These are phyloP conservation scores for human (Homo sapiens) DNA, from an alignment of 2,113 vertebrate genomes.

Conservation along the genomic window GRCh38 chr5:82682001-82682500, in stretches of 20 bases:
- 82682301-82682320: not conserved
- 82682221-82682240: not conserved
- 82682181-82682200: not conserved
- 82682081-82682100: not conserved
- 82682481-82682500: not conserved
- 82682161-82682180: not conserved
- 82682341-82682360: not conserved
- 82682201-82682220: not conserved
- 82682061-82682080: not conserved
- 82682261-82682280: not conserved
- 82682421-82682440: not conserved
- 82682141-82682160: not conserved
- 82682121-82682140: not conserved
- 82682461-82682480: not conserved
- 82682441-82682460: no score
- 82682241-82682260: not conserved
- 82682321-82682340: not conserved
- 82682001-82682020: not conserved
- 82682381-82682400: not conserved
- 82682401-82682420: not conserved
- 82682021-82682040: not conserved
- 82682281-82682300: not conserved
- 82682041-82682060: not conserved
- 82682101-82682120: not conserved
- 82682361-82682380: not conserved